Base-by-base conservation (phyloP, 2,797 vertebrate genomes). In the Threskiornis aethiopicus region DNA sequence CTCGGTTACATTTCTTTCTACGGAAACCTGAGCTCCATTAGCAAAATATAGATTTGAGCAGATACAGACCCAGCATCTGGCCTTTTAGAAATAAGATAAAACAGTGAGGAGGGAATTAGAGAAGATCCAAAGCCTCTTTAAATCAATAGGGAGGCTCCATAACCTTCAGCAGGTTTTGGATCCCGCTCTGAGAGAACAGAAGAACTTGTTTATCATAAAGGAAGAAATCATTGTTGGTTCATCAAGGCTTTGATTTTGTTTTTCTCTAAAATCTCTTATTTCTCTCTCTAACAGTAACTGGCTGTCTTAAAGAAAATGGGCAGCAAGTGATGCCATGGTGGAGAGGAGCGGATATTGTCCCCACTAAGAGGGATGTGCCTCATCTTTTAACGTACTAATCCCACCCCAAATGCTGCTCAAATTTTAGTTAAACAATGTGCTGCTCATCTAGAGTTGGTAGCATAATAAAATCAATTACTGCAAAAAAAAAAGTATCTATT, bases 61-160 rank as follows among this genome's bases (percentile, higher is more conserved):
- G 93, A 96, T 96, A 96, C 0, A 37, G 90, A 58, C 64, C 70
- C 93, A 93, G 70, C 94, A 97, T 76, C 88, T 96, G 91, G 78
- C 75, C 84, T 87, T 78, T 96, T 72, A 92, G 71, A 96, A 96
- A 96, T 85, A 90, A 96, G 83, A 89, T 91, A 95, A 96, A 97
- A 93, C 61, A 44, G 67, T 84, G 81, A 91, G 52, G 75, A 85
- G 84, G 86, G 84, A 93, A 96, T 89, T 82, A 93, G 87, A 94
- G 81, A 89, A 93, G 62, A 95, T 88, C 89, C 69, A 88, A 96
- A 97, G 26, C 76, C 69, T 19, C 12, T 83, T 96, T 92, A 91
- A 94, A 90, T 95, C 87, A 91, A 84, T 37, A 91, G 80, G 39
- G 55, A 91, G 51, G 44, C 39, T 96, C 65, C 54, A 47, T 85